Base-by-base conservation (phyloP, 2,888 invertebrate species). In the Drosophila meridionalis region DNA sequence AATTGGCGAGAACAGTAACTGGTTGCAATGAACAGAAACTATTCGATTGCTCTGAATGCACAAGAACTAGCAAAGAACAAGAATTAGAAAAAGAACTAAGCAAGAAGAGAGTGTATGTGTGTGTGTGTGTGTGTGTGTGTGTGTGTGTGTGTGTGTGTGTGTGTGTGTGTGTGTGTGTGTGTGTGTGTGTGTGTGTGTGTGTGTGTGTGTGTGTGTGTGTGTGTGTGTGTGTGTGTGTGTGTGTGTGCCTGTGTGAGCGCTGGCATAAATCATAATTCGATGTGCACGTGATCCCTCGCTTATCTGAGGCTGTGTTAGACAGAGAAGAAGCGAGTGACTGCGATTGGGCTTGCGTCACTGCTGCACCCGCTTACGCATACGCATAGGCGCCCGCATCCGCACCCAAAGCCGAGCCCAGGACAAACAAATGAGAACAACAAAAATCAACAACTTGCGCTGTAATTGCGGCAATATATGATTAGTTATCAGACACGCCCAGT, bases 291-390 rank as follows among this genome's bases (percentile, higher is more conserved):
- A 12, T 62, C n/a, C 32, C 20, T 28, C 63, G 66, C 66, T 81
- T 71, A 69, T 69, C 88, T 82, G 56, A 56, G 45, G 40, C 56
- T 20, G 53, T 4, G 12, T 30, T 3, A 32, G n/a, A 4, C 5
- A 38, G 56, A n/a, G 53, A 38, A 28, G 28, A n/a, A 40, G 30
- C 8, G 55, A 8, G 30, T 14, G 36, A 28, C 11, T 32, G n/a
- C 8, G 62, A 57, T 79, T 79, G 48, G 38, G 60, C 28, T 70
- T 70, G 61, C 82, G 84, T 78, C 82, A 87, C 61, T 70, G 71
- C 53, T 61, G 71, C 75, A 78, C 65, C 78, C 77, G 53, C 64
- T 32, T 45, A 40, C 45, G 28, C 52, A 52, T 66, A 38, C 48
- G 38, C 38, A 48, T 52, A 20, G 30, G n/a, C 3, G 12, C 12